Evolutionary conservation across 2,797 vertebrate species (phyloP), one percentile per base, ranked within the genome.

Genomic region (Botia kubotai): DNA sequence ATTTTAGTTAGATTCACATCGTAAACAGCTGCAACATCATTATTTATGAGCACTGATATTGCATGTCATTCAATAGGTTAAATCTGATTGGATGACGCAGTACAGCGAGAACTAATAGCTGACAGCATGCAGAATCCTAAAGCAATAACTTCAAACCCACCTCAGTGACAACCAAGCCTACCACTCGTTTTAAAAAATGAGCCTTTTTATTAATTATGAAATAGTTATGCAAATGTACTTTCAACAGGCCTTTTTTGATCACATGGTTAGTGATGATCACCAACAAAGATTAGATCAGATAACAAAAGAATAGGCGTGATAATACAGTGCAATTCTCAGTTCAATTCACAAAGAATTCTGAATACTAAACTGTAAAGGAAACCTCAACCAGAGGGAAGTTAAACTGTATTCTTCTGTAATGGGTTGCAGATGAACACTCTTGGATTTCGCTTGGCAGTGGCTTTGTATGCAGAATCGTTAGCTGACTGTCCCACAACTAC

Each of bases 1-100:
- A 17, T 33, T 36, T 36, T 16, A 17, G 62, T 62, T 26, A 62
- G 58, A 36, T 26, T 39, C n/a, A 26, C n/a, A 57, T 16, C 48
- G 65, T 66, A 53, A 67, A 50, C 75, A 67, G 75, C 75, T 68
- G 75, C 75, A 57, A 77, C 63, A 77, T 67, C 75, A 57, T 43
- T 26, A 14, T 60, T 26, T 17, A 39, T 21, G 36, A 55, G 50
- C 26, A 8, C 0, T 1, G 33, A 55, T 57, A 67, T 26, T 57
- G 33, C 11, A 67, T 76, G 50, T 55, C 14, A 55, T 68, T 55
- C 21, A 29, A 67, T 76, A 55, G n/a, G 50, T 19, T 52, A 17
- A 46, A n/a, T 21, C 57, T 62, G 72, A 48, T 23, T 74, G 21
- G 23, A 62, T n/a, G 21, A 17, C 33, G 17, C 46, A 50, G 55